phyloP scores from a whole-genome alignment of 2,888 invertebrate genomes.

The Synanthedon tipuliformis region DNA sequence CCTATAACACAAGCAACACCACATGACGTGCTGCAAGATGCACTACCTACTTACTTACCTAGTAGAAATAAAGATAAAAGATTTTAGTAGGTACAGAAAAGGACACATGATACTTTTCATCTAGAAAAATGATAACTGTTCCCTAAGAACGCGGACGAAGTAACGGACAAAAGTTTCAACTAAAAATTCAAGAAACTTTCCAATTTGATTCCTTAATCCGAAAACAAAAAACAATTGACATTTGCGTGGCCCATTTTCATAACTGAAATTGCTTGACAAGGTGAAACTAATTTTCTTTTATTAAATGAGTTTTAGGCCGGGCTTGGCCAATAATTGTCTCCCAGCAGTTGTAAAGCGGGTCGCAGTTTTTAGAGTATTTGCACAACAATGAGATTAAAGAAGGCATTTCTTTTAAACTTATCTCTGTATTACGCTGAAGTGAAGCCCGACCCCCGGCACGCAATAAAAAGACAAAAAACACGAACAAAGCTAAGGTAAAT shows the following conservation, averaged over 20 bases:
- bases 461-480: conserved; percentile 35
- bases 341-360: conserved; percentile 13
- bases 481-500: conserved; percentile 39
- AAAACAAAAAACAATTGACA: conserved; percentile 10
- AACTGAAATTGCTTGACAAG: conserved; percentile 17
- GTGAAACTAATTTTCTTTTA: conserved; percentile 20
- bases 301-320: conserved; percentile 12
- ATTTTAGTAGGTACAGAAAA: too few relatives aligned
- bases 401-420: conserved; percentile 35
- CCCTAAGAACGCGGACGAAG: too few relatives aligned
- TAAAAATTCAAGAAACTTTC: not conserved
- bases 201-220: conserved; percentile 7
- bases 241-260: conserved; percentile 15
- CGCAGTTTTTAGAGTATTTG: conserved; percentile 24
- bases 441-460: conserved; percentile 20
- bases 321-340: conserved; percentile 22
- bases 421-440: conserved; percentile 30
- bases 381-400: conserved; percentile 39
- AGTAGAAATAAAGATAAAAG: too few relatives aligned
- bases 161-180: not conserved
- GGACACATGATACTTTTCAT: too few relatives aligned
- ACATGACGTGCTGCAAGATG: too few relatives aligned
- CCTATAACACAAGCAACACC: too few relatives aligned
- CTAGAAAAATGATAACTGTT: too few relatives aligned
- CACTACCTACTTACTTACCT: too few relatives aligned